phyloP scores from a whole-genome alignment of 2,888 invertebrate species.

The Nephrotoma flavescens region DNA sequence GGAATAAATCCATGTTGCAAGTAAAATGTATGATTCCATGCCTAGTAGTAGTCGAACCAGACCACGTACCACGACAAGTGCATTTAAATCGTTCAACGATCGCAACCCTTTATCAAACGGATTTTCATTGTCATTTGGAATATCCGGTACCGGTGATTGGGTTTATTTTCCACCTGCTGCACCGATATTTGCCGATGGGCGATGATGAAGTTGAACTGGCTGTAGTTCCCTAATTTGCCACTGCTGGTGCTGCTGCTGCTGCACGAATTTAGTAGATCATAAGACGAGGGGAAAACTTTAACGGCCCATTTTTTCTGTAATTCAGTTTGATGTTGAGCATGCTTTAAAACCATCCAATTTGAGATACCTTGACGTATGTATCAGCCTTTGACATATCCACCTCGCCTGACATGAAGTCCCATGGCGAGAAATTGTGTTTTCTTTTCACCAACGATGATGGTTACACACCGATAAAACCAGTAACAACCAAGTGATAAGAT shows the following conservation, averaged over 20 bases:
- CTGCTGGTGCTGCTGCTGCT: slow-evolving; percentile 27
- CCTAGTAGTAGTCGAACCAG: slow-evolving; percentile 62
- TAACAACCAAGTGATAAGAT: slow-evolving; percentile 58
- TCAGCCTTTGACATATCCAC: too few species aligned
- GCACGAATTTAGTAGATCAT: neutral
- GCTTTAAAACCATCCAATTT: slow-evolving; percentile 7
- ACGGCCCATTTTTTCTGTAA: neutral
- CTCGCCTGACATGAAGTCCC: too few species aligned
- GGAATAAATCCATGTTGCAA: slow-evolving; percentile 69
- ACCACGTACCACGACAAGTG: slow-evolving; percentile 60
- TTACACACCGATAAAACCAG: too few species aligned
- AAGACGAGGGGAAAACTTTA: neutral
- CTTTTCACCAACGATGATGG: too few species aligned
- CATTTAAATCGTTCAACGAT: slow-evolving; percentile 40
- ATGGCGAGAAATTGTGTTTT: too few species aligned
- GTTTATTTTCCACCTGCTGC: slow-evolving; percentile 4
- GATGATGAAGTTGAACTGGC: slow-evolving; percentile 21
- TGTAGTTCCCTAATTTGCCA: too few species aligned
- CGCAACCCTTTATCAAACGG: too few species aligned
- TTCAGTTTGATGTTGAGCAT: slow-evolving; percentile 7
- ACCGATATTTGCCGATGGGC: slow-evolving; percentile 14
- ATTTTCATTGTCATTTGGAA: slow-evolving; percentile 23
- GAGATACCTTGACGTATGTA: slow-evolving; percentile 34
- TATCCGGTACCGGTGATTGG: slow-evolving; percentile 5
- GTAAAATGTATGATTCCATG: slow-evolving; percentile 75